Base-by-base conservation (phyloP, 2,797 vertebrate genomes). In the Pteropus rufus region DNA sequence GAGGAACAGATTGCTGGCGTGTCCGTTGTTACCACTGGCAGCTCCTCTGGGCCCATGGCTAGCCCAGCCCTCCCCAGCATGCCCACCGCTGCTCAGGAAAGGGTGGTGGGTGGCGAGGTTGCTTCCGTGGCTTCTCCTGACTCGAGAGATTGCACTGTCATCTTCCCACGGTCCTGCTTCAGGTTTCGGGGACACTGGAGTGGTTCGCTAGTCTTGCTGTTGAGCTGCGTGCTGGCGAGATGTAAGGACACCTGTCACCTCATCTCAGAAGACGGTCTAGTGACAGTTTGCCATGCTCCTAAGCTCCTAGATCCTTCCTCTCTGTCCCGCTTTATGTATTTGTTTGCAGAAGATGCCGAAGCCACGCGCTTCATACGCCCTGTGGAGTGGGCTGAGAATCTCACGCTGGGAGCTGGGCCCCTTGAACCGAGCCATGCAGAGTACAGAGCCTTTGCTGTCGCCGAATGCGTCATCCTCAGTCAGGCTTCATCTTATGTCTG, bases 201-300 rank as follows among this genome's bases (percentile, higher is more conserved):
- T 11, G 65, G 18, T 11, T 52, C 26, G 34, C 58, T 52, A n/a
- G 4, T n/a, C 19, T 52, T 15, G 65, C 29, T 19, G 46, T 9
- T 36, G 49, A 41, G 24, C 58, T 41, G 60, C 29, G 34, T 15
- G 31, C 58, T 24, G 5, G 14, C 1, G 54, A 39, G n/a, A 29
- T 0, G 1, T n/a, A 15, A 70, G 36, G 7, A 26, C 24, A 16
- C 64, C 54, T n/a, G 9, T 0, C 10, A 11, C 0, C 15, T 34
- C 5, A 16, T 14, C 69, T 39, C 31, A 11, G 52, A 14, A 44
- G 82, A 44, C 7, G 9, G 56, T 26, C 56, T 6, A 5, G 23
- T 1, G 16, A 24, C 39, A 58, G 12, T 3, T 0, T 10, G 46
- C 23, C 7, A 0, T 7, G 26, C 36, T 75, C 16, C 44, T 31